Conservation (phyloP, 30 jellyfish, hydroid and myxozoan species). For the Hydractinia echinata region DNA sequence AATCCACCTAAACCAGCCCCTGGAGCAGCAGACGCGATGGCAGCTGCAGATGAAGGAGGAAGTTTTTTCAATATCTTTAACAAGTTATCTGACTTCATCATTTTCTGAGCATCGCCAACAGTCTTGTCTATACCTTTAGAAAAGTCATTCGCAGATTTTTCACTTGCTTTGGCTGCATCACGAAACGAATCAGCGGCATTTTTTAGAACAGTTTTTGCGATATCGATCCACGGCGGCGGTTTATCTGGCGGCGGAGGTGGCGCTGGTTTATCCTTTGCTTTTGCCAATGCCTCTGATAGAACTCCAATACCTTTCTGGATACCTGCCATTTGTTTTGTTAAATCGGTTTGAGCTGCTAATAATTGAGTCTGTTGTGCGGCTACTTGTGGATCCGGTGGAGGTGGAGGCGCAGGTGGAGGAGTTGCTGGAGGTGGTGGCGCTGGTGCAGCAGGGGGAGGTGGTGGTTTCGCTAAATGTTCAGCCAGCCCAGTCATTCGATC, state of each 20-base stretch:
- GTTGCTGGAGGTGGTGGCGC: not conserved
- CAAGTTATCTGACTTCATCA: slow-evolving; percentile 2
- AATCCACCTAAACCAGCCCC: slow-evolving; percentile 2
- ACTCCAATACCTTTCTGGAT: slow-evolving; percentile 14
- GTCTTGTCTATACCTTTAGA: not conserved
- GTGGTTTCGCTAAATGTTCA: not conserved
- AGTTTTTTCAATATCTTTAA: slow-evolving; percentile 5
- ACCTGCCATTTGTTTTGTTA: slow-evolving; percentile 10
- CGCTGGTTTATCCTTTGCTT: slow-evolving; percentile 19
- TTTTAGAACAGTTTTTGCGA: slow-evolving; percentile 8
- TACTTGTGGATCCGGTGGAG: slow-evolving; percentile 5
- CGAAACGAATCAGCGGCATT: slow-evolving; percentile 34
- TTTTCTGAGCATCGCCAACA: slow-evolving; percentile 12
- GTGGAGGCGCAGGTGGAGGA: not conserved
- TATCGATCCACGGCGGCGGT: slow-evolving; percentile 2
- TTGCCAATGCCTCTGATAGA: slow-evolving; percentile 4
- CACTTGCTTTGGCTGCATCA: slow-evolving; percentile 4
- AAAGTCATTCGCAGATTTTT: slow-evolving; percentile 1
- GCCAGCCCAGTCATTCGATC: slow-evolving; percentile 19
- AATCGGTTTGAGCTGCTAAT: slow-evolving; percentile 2
- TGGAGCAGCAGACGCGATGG: not conserved
- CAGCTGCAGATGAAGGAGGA: slow-evolving; percentile 9
- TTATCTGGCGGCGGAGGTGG: slow-evolving; percentile 3
- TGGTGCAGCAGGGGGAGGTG: slow-evolving; percentile 5
- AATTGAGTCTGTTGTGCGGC: not conserved